Conservation (phyloP, 2,888 invertebrate species). For the Plebejus argus region DNA sequence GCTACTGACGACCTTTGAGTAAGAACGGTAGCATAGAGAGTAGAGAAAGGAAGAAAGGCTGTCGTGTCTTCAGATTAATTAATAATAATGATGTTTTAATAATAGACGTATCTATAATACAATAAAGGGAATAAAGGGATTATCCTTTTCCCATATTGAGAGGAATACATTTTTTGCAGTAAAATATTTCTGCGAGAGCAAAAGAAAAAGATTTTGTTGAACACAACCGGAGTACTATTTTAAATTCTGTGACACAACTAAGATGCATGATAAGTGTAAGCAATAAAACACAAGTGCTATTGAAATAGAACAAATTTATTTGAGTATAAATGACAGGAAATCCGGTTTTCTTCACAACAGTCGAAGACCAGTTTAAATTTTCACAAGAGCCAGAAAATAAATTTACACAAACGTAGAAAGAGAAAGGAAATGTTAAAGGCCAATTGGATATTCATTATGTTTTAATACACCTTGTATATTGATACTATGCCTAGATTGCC, state of each 20-base stretch:
- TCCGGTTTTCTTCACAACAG: constrained; percentile 23
- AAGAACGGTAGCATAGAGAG: too few species aligned
- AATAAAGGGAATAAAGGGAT: too few species aligned
- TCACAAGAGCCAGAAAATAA: constrained; percentile 25
- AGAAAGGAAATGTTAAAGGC: constrained; percentile 31
- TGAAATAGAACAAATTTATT: constrained; percentile 15
- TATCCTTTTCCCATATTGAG: too few species aligned
- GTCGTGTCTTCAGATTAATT: too few species aligned
- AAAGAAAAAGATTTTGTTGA: not conserved
- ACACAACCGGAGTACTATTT: not conserved
- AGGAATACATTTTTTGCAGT: not conserved
- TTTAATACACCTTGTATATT: constrained; percentile 9
- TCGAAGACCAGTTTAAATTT: constrained; percentile 24
- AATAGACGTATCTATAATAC: too few species aligned
- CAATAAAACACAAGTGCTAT: not conserved
- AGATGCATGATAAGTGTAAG: not conserved
- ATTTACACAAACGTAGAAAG: constrained; percentile 25
- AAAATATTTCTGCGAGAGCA: not conserved
- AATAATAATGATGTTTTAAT: too few species aligned
- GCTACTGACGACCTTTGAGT: too few species aligned
- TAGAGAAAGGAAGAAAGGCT: too few species aligned
- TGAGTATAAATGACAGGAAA: constrained; percentile 20
- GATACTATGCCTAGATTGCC: not conserved
- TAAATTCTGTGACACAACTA: not conserved
- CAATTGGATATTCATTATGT: constrained; percentile 21